phyloP scores from a whole-genome alignment of 35 echinoderm and acorn worm species.

The Strongylocentrotus purpuratus region DNA sequence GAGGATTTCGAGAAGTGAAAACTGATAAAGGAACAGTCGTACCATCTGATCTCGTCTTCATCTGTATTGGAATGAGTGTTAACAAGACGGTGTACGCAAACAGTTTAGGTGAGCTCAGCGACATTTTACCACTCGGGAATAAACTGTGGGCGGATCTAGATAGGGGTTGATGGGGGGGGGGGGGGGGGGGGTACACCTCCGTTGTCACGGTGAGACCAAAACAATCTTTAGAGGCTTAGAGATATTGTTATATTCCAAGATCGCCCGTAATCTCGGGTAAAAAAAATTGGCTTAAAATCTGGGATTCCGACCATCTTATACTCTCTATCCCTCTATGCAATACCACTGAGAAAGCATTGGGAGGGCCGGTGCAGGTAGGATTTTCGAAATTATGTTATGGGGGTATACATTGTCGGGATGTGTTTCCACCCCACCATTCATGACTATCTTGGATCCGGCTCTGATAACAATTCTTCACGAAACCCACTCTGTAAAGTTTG shows the following conservation, averaged over 20 bases:
- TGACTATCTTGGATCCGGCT: too few relatives aligned
- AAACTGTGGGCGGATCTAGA: background rate
- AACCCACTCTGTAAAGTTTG: too few relatives aligned
- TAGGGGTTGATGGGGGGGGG: background rate
- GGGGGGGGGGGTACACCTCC: background rate
- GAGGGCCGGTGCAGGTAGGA: too few relatives aligned
- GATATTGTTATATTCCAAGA: background rate
- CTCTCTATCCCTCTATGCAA: too few relatives aligned
- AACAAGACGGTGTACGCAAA: slow-evolving; percentile 61
- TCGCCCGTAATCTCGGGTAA: background rate
- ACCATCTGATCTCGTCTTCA: slow-evolving; percentile 77
- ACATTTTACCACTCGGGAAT: background rate
- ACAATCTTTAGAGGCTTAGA: background rate
- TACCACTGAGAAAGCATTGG: too few relatives aligned
- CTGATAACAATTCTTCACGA: too few relatives aligned
- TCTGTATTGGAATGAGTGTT: slow-evolving; percentile 65
- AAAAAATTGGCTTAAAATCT: background rate
- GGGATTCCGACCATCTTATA: too few relatives aligned
- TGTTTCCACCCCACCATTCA: too few relatives aligned
- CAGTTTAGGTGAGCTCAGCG: slow-evolving; percentile 51
- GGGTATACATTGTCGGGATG: too few relatives aligned
- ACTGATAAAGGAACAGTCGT: slow-evolving; percentile 81
- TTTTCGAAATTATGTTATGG: too few relatives aligned
- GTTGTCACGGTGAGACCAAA: background rate
- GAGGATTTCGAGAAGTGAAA: slow-evolving; percentile 55